phyloP scores from a whole-genome alignment of 1,140 invertebrate species.

The Drosophila ananassae region DNA sequence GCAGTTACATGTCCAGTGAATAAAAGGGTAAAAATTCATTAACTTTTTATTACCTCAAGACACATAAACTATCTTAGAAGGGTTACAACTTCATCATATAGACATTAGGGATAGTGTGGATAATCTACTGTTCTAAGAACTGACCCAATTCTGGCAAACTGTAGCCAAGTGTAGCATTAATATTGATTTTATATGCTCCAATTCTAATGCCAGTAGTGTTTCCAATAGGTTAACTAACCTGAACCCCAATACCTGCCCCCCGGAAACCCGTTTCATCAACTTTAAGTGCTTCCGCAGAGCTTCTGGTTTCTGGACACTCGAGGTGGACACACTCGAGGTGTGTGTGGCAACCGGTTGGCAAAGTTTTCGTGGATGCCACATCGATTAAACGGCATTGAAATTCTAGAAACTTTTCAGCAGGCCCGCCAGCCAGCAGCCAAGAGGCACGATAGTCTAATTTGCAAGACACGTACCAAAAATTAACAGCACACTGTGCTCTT shows the following conservation, averaged over 20 bases:
- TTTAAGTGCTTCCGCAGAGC: conserved; percentile 61
- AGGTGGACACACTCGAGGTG: conserved; percentile 1
- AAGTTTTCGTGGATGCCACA: conserved; percentile 34
- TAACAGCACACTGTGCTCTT: conserved; percentile 33
- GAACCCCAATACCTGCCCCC: conserved; percentile 22
- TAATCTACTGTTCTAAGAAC: not conserved
- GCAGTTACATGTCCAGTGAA: not conserved
- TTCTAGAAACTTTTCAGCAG: conserved; percentile 70
- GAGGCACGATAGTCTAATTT: conserved; percentile 76
- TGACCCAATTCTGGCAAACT: not conserved
- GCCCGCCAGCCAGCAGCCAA: conserved; percentile 15
- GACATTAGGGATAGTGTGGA: not conserved
- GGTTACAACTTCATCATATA: not conserved
- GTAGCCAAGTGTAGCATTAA: conserved; percentile 8
- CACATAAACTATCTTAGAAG: not conserved
- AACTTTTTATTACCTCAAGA: not conserved
- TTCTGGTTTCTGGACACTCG: conserved; percentile 29
- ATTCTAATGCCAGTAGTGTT: conserved; percentile 26
- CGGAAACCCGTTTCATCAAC: conserved; percentile 55
- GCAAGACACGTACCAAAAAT: conserved; percentile 63
- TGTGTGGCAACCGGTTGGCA: conserved; percentile 72
- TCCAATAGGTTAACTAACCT: conserved; percentile 32
- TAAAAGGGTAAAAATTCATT: not conserved
- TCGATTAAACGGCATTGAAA: conserved; percentile 65
- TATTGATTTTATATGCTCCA: conserved; percentile 33